These are phyloP conservation scores for Morelia viridis DNA, from an alignment of 2,797 vertebrate species.

Conservation along the genomic window DNA sequence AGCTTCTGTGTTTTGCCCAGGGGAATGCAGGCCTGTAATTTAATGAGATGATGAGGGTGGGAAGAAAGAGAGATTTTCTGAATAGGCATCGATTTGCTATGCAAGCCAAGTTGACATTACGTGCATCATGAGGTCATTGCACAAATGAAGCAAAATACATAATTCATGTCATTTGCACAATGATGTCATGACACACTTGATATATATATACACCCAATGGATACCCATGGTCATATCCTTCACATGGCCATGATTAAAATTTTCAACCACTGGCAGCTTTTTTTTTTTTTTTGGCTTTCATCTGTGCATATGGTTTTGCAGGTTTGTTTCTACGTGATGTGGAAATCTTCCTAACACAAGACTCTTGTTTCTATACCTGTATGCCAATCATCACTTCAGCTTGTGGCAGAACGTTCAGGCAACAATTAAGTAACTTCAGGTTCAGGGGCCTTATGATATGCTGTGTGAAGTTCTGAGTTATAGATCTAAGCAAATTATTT, in stretches of 20 bases:
- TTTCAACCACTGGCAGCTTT: background rate
- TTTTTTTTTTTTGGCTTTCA: background rate
- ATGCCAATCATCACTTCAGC: background rate
- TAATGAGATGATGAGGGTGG: background rate
- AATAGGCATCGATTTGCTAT: background rate
- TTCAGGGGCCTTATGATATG: background rate
- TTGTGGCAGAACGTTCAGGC: background rate
- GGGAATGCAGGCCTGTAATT: background rate
- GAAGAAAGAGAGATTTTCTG: background rate
- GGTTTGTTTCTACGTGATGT: background rate
- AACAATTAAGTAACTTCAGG: background rate
- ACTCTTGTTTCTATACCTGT: background rate
- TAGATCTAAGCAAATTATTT: background rate
- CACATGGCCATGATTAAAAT: background rate
- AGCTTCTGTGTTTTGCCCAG: background rate
- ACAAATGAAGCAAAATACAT: background rate
- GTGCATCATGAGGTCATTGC: background rate
- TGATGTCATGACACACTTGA: background rate
- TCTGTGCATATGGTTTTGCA: background rate
- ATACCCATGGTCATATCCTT: background rate
- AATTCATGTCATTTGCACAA: background rate
- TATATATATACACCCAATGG: no score
- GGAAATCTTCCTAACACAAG: background rate
- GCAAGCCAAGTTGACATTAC: background rate
- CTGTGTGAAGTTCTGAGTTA: background rate